phyloP scores from a whole-genome alignment of 2,113 vertebrate genomes.

The Indicator indicator region DNA sequence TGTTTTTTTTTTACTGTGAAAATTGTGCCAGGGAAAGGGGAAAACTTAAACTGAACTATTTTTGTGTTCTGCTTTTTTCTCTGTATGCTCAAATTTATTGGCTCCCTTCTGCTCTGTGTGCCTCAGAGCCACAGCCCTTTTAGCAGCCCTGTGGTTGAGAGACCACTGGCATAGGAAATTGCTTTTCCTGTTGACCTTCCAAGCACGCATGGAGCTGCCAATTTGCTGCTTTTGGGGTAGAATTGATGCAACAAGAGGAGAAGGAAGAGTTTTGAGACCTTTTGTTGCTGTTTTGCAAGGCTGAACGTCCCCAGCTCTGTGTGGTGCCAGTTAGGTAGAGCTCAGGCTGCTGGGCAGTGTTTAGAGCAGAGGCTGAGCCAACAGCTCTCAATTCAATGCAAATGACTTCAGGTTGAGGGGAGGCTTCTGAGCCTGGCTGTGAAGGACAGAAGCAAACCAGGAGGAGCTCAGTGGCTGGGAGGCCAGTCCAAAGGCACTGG shows the following conservation, averaged over 20 bases:
- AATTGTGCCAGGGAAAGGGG: neutral
- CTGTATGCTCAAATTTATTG: neutral
- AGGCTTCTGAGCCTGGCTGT: neutral
- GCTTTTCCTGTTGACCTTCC: conserved; percentile 37
- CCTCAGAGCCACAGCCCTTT: neutral
- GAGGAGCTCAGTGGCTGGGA: neutral
- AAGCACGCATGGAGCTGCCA: neutral
- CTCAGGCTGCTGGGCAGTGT: neutral
- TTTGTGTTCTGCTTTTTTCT: neutral
- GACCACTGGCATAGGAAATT: conserved; percentile 9
- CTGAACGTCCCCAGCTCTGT: neutral
- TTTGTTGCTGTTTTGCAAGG: neutral
- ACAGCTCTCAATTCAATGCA: neutral
- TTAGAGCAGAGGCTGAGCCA: neutral
- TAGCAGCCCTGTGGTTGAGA: neutral
- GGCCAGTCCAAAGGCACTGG: neutral
- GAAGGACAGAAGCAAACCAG: neutral
- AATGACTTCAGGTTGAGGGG: neutral
- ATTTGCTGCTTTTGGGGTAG: neutral
- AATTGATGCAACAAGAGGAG: neutral
- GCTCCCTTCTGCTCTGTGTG: neutral
- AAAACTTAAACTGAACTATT: neutral
- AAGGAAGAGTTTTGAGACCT: neutral
- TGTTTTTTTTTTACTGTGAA: neutral
- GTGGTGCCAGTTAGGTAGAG: neutral